Evolutionary conservation across 2,888 invertebrate genomes (phyloP), one percentile per base, ranked within the genome.

Genomic region (Drosophila planitibia): DNA sequence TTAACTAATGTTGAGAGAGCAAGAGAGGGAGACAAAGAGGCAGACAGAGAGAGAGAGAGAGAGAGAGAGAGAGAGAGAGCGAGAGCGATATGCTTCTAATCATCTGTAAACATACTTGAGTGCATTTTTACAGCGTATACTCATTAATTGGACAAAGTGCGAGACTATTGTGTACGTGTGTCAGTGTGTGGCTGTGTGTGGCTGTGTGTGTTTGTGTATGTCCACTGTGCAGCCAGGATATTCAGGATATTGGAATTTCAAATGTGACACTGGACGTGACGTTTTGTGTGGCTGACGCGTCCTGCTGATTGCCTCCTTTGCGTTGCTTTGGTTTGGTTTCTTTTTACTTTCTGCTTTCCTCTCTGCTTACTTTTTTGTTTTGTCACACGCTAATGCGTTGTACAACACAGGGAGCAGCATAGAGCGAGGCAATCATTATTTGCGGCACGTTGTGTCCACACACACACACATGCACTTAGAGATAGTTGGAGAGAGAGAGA

Each of bases 161-260:
- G 51, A 62, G 39, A 35, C 49, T 30, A 51, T 33, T 35, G 35
- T 62, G 44, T 39, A 28, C 25, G 30, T 59, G 49, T 39, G 58
- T 55, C 3, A 33, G 12, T 30, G 14, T 39, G 41, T 37, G 44
- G 7, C 25, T 44, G 72, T 30, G 58, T 68, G 10, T n/a, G 28
- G 25, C 3, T 39, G 12, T 30, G 14, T 39, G 41, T 37, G 53
- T 12, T 25, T 53, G 67, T 37, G 58, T 68, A 51, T 62, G 60
- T 62, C 75, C 75, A 65, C 64, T 74, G 59, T 44, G 62, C 69
- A 39, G 39, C 47, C 52, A 68, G 22, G 74, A 66, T 69, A 77
- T 78, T 63, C 81, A 79, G 78, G 78, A 79, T 79, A 79, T 79
- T 79, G 81, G 81, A 81, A 82, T 74, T 74, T 75, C 66, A 68